These are phyloP conservation scores for Trematomus bernacchii DNA, from an alignment of 2,797 vertebrate species.

Conservation along the genomic window DNA sequence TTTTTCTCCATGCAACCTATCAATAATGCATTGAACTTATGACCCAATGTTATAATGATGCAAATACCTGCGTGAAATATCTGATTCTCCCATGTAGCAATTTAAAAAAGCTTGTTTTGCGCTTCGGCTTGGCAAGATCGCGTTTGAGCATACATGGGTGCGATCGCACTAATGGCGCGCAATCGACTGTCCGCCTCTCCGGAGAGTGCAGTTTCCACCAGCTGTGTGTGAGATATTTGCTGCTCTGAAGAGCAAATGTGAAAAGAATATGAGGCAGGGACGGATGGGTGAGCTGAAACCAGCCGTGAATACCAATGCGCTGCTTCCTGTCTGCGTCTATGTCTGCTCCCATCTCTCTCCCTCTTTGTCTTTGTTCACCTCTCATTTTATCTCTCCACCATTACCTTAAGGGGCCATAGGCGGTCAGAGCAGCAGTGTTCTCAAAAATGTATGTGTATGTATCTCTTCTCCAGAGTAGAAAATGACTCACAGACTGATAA, in stretches of 20 bases:
- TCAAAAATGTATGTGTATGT: background rate
- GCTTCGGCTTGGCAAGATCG: background rate
- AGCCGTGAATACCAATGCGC: slow-evolving; percentile 57
- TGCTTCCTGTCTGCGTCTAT: slow-evolving; percentile 36
- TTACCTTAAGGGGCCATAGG: slow-evolving; percentile 17
- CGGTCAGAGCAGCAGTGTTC: background rate
- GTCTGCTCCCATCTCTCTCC: slow-evolving; percentile 18
- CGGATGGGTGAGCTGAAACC: slow-evolving; percentile 54
- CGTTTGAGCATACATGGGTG: background rate
- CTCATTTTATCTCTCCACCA: background rate
- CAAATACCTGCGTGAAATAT: slow-evolving; percentile 44
- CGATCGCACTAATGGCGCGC: background rate
- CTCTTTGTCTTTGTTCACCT: slow-evolving; percentile 28
- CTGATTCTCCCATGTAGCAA: slow-evolving; percentile 46
- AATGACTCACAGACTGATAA: background rate
- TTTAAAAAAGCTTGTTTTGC: slow-evolving; percentile 49
- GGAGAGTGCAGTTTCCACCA: slow-evolving; percentile 37
- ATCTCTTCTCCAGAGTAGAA: background rate
- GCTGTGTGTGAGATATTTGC: slow-evolving; percentile 42
- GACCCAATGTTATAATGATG: slow-evolving; percentile 48
- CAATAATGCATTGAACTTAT: slow-evolving; percentile 44
- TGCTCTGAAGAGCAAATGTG: slow-evolving; percentile 61
- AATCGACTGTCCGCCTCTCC: slow-evolving; percentile 11
- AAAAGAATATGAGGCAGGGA: slow-evolving; percentile 57
- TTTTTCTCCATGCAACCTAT: slow-evolving; percentile 16